Evolutionary conservation across 2,888 invertebrate species (phyloP), one percentile per base, ranked within the genome.

Genomic region (Nymphalis c-album): DNA sequence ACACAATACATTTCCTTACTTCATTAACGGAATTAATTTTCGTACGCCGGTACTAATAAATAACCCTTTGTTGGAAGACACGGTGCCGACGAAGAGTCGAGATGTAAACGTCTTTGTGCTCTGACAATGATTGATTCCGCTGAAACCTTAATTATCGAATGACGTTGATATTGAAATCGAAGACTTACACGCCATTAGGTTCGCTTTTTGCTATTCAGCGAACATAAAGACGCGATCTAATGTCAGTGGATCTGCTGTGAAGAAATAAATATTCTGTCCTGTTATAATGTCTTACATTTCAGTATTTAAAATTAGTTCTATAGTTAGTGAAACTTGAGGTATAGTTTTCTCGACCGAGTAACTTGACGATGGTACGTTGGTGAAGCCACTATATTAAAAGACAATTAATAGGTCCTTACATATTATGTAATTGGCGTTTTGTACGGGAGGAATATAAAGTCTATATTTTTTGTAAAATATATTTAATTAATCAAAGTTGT

Each of bases 121-220:
- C 45, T 58, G 69, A 71, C 73, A 69, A 68, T 71, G 73, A 75
- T 71, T 70, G 73, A 69, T 66, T 59, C 58, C 65, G 60, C 45
- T 18, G 40, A 40, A 57, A 50, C 67, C 61, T 64, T 67, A 70
- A 70, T 67, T 64, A 64, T 58, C 48, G 64, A 22, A 31, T 57
- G 67, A 18, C 59, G 51, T 59, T 40, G 35, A 67, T 66, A 63
- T 69, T 67, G 63, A 26, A 51, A 55, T 55, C 35, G 57, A 57
- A 46, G 45, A 45, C 22, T 58, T 62, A 62, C 62, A 50, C 18
- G n/a, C 40, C 66, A 62, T 61, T 57, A 66, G 16, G 18, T 40
- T 7, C 47, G 55, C 16, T 57, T 60, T 59, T 53, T 31, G 31
- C 35, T 8, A 40, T 55, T 55, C 31, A 17, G 17, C 53, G 26